Evolutionary conservation across 2,797 vertebrate species (phyloP).

Genomic region (Streptopelia turtur): DNA sequence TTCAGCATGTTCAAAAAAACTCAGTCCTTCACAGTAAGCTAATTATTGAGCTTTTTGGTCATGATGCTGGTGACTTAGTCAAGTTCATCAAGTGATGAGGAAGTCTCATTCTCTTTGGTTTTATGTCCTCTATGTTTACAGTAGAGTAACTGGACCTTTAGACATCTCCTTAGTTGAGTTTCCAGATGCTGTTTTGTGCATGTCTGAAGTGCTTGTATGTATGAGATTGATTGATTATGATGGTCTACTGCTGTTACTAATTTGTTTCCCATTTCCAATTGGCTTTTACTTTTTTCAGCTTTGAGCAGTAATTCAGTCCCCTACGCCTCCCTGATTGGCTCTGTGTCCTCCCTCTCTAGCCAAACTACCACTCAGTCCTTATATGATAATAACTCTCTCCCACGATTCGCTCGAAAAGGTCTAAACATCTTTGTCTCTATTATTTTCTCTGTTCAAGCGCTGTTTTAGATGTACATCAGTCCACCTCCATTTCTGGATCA

Average conservation of each 20-base stretch:
- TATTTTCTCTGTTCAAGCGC: conserved; percentile 84
- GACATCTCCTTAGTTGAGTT: conserved; percentile 27
- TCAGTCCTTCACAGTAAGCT: background rate
- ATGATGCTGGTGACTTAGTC: background rate
- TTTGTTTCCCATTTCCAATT: conserved; percentile 82
- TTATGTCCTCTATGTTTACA: conserved; percentile 18
- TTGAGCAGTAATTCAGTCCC: conserved; percentile 86
- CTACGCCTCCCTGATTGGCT: conserved; percentile 85
- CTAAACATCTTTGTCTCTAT: conserved; percentile 87
- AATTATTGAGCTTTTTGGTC: background rate
- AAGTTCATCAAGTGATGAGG: background rate
- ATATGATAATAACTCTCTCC: conserved; percentile 85
- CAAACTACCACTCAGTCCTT: conserved; percentile 86
- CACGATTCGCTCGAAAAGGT: conserved; percentile 87
- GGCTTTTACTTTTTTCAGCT: conserved; percentile 86
- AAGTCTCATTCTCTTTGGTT: conserved; percentile 1
- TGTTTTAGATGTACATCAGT: conserved; percentile 83
- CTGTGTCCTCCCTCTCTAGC: conserved; percentile 86
- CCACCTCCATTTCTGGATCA: conserved; percentile 77
- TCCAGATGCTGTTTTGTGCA: conserved; percentile 69
- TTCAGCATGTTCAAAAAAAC: background rate
- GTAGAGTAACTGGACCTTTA: conserved; percentile 38
- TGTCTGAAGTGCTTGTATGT: conserved; percentile 72
- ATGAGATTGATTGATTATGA: conserved; percentile 70
- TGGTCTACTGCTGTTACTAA: conserved; percentile 82